These are phyloP conservation scores for Lamproptera curius DNA, from an alignment of 2,888 invertebrate genomes.

Conservation along the genomic window DNA sequence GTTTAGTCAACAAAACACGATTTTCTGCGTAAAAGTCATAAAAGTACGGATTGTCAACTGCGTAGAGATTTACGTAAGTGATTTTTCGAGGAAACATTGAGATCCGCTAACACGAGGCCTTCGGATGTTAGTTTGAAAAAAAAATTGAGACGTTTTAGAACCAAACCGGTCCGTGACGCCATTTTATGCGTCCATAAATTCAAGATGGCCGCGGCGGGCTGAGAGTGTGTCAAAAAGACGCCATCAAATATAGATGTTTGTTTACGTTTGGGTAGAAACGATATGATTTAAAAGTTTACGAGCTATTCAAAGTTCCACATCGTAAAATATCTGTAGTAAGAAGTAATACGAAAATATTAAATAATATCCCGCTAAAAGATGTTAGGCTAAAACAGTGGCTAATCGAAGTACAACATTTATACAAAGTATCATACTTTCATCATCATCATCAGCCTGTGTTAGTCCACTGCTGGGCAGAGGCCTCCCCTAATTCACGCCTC, in stretches of 20 bases:
- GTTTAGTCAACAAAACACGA: too few species aligned
- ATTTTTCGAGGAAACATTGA: constrained; percentile 9
- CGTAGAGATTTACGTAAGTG: not conserved
- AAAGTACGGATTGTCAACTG: not conserved
- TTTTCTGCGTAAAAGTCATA: not conserved
- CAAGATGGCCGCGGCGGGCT: constrained; percentile 8
- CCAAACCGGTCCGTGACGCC: constrained; percentile 9
- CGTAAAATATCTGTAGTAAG: constrained; percentile 1
- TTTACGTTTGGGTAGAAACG: constrained; percentile 1
- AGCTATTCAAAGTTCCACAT: not conserved
- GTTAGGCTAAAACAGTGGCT: not conserved
- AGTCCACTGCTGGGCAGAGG: too few species aligned
- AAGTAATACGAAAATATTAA: not conserved
- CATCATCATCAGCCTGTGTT: too few species aligned
- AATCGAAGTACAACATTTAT: too few species aligned
- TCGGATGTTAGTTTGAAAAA: not conserved
- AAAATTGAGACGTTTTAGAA: constrained; percentile 3
- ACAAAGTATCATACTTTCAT: too few species aligned
- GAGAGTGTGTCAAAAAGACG: constrained; percentile 12
- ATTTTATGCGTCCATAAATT: constrained; percentile 12
- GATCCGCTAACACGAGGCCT: constrained; percentile 8
- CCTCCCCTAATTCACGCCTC: too few species aligned
- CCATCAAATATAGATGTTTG: constrained; percentile 14
- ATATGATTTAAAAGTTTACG: constrained; percentile 7
- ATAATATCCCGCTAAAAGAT: not conserved